These are phyloP conservation scores for Benthosema pterotum DNA, from an alignment of 2,797 vertebrate genomes.

Conservation along the genomic window DNA sequence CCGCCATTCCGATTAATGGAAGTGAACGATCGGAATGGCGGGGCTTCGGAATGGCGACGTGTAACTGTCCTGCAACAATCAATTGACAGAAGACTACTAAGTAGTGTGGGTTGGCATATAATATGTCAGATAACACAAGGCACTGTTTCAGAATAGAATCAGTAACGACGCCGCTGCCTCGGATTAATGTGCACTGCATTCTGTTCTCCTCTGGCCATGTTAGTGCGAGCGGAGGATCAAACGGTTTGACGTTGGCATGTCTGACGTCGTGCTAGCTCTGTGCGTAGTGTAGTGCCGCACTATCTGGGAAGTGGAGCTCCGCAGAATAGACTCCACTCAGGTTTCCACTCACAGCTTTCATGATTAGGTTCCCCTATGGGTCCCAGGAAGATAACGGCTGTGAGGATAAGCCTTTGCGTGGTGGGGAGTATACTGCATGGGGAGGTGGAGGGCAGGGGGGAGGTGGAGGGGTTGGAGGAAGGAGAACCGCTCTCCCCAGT, in stretches of 20 bases:
- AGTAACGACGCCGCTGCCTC: not conserved
- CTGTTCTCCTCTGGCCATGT: not conserved
- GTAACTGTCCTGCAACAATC: too few relatives aligned
- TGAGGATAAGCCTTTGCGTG: slow-evolving; percentile 60
- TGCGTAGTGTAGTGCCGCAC: slow-evolving; percentile 40
- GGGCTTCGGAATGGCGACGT: too few relatives aligned
- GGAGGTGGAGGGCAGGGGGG: not conserved
- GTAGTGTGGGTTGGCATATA: slow-evolving; percentile 34
- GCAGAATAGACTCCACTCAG: slow-evolving; percentile 55
- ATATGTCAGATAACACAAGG: slow-evolving; percentile 31
- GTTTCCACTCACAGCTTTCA: slow-evolving; percentile 48
- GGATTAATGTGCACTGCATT: too few relatives aligned
- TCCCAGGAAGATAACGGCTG: slow-evolving; percentile 61
- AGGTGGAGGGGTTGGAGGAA: not conserved
- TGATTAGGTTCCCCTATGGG: slow-evolving; percentile 67
- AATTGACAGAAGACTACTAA: slow-evolving; percentile 8
- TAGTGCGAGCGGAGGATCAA: slow-evolving; percentile 41
- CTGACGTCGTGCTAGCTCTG: slow-evolving; percentile 23
- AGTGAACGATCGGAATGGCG: too few relatives aligned
- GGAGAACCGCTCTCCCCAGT: slow-evolving; percentile 43
- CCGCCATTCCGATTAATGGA: too few relatives aligned
- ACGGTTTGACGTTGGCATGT: slow-evolving; percentile 23
- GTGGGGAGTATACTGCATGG: slow-evolving; percentile 12
- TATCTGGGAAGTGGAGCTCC: slow-evolving; percentile 46
- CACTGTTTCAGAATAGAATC: not conserved